A percentile compares a stretch with the other conserved stretches of the same genome.
These are phyloP conservation scores for Brachionus koreanus DNA, from an alignment of 1,140 invertebrate species.

Conservation along the genomic window DNA sequence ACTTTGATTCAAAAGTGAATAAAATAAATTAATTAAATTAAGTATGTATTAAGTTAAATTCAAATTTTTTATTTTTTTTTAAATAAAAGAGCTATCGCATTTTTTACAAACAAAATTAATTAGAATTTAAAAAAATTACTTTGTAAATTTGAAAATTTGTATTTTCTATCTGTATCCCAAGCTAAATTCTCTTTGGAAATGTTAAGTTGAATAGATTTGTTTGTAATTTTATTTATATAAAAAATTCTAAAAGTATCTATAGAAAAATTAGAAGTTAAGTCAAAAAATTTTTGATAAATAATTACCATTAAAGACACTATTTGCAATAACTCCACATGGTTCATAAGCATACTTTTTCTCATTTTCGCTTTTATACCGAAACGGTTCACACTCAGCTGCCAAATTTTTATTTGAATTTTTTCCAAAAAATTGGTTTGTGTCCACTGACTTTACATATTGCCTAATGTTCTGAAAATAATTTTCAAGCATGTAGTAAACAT, in stretches of 20 bases:
- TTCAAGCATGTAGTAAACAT: constrained; percentile 91
- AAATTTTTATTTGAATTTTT: constrained; percentile 47
- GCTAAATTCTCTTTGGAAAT: constrained; percentile 94
- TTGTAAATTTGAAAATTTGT: constrained; percentile 58
- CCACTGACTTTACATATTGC: constrained; percentile 92
- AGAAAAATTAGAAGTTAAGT: neutral
- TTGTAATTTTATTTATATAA: neutral
- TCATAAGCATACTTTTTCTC: constrained; percentile 59
- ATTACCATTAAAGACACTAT: constrained; percentile 90
- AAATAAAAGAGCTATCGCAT: too few species aligned
- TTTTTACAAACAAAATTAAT: too few species aligned
- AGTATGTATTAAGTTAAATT: too few species aligned
- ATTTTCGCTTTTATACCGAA: constrained; percentile 55
- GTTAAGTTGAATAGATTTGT: constrained; percentile 64
- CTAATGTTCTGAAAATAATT: constrained; percentile 99
- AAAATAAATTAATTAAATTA: neutral
- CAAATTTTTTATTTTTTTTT: too few species aligned
- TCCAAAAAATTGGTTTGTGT: constrained; percentile 90
- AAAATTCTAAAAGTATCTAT: constrained; percentile 9
- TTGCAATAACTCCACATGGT: constrained; percentile 96
- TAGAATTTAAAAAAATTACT: neutral
- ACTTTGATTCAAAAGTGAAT: neutral
- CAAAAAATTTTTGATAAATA: constrained; percentile 40
- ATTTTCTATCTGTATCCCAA: constrained; percentile 86
- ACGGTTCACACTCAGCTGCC: constrained; percentile 55